These are phyloP conservation scores for Nematostella vectensis DNA, from an alignment of 92 coral and sea anemone species.

Conservation along the genomic window DNA sequence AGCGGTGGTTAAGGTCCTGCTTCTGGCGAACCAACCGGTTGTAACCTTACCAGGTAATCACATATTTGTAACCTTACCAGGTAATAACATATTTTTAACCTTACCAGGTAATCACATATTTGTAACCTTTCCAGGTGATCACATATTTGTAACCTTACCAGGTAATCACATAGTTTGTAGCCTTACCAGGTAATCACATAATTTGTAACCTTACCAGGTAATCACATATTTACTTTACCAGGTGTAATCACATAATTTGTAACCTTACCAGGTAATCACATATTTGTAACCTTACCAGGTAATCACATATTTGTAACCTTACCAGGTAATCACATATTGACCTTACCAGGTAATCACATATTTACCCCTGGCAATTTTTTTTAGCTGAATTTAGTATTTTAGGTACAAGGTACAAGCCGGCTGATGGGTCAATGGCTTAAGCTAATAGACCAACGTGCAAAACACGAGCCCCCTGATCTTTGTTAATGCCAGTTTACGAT, in stretches of 20 bases:
- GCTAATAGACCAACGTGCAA: no score
- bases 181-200: no score
- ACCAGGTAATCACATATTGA: slow-evolving; percentile 14
- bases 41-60: slow-evolving; percentile 40
- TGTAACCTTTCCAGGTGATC: slow-evolving; percentile 28
- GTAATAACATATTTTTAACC: slow-evolving; percentile 3
- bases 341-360: slow-evolving; percentile 25
- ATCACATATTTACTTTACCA: no score
- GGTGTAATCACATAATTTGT: no score
- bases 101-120: slow-evolving; percentile 24
- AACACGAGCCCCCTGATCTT: no score
- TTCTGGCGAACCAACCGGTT: slow-evolving; percentile 54
- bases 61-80: slow-evolving; percentile 20
- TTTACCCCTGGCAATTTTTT: no score
- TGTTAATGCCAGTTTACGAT: no score
- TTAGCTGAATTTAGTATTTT: no score
- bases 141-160: not conserved
- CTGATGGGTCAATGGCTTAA: no score
- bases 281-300: slow-evolving; percentile 26
- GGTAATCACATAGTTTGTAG: no score
- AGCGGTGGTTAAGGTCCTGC: slow-evolving; percentile 50
- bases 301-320: slow-evolving; percentile 8
- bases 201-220: no score
- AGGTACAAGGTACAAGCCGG: no score
- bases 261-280: slow-evolving; percentile 27